A percentile compares a stretch with the other conserved stretches of the same genome.
These are phyloP conservation scores for Neoascia interrupta DNA, from an alignment of 2,888 invertebrate genomes.

Conservation along the genomic window DNA sequence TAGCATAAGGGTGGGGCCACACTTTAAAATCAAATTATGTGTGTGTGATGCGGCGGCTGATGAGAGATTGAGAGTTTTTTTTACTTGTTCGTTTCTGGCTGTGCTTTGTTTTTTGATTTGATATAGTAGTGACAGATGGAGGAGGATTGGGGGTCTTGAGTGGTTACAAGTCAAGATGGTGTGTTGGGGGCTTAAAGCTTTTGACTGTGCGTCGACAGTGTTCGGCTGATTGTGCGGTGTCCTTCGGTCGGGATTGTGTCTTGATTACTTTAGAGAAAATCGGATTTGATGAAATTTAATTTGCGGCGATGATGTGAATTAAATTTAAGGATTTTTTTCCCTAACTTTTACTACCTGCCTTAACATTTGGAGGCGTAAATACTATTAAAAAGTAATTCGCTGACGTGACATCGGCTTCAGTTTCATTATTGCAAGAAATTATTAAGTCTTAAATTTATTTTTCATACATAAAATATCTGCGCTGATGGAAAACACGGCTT, in stretches of 20 bases:
- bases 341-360: neutral
- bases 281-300: slow-evolving; percentile 64
- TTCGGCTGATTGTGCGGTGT: slow-evolving; percentile 55
- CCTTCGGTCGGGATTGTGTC: slow-evolving; percentile 41
- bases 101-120: slow-evolving; percentile 50
- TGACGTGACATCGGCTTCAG: no score
- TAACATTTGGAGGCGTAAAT: slow-evolving; percentile 8
- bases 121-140: slow-evolving; percentile 46
- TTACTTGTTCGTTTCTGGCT: neutral
- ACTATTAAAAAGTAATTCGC: neutral
- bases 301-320: slow-evolving; percentile 56
- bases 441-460: no score
- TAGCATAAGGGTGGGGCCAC: slow-evolving; percentile 51
- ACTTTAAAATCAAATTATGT: slow-evolving; percentile 67
- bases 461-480: no score
- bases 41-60: slow-evolving; percentile 40
- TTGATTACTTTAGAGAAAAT: slow-evolving; percentile 54
- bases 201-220: slow-evolving; percentile 33
- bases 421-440: no score
- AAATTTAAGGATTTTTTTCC: slow-evolving; percentile 31
- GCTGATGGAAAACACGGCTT: no score
- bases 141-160: slow-evolving; percentile 6
- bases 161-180: slow-evolving; percentile 54
- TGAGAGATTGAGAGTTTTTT: slow-evolving; percentile 51
- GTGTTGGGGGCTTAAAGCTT: slow-evolving; percentile 57